Evolutionary conservation across 2,113 vertebrate species (phyloP).

Genomic region (Catharus minimus): DNA sequence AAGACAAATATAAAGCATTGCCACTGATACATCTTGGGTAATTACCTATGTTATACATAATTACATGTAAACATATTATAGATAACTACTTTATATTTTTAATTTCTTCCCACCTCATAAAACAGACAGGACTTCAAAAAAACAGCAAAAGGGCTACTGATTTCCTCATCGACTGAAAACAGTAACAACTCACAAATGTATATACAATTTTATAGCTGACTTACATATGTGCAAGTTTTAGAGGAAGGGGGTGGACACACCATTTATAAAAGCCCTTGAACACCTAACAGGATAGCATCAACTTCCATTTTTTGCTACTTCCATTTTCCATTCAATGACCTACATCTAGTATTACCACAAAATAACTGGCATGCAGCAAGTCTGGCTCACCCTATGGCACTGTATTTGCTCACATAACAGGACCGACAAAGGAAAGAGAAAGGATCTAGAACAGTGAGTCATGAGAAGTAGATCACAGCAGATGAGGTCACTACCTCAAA

Average conservation of each 20-base stretch:
- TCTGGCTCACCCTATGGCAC: background rate
- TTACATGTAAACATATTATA: background rate
- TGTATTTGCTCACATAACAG: background rate
- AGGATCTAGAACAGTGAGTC: background rate
- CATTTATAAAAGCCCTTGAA: background rate
- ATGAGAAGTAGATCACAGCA: background rate
- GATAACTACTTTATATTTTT: background rate
- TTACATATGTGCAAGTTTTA: background rate
- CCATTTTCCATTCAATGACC: background rate
- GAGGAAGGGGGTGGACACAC: background rate
- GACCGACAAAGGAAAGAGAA: background rate
- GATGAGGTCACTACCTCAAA: background rate
- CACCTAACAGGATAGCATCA: background rate
- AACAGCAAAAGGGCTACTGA: background rate
- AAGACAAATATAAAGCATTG: background rate
- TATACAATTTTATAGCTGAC: background rate
- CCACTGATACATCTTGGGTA: background rate
- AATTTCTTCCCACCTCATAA: background rate
- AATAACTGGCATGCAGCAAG: background rate
- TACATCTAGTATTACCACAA: background rate
- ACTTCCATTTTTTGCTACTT: background rate
- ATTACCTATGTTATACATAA: background rate
- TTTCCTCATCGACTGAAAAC: background rate
- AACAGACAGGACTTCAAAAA: background rate
- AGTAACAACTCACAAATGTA: background rate